Conservation (phyloP, 2,888 invertebrate species). For the Pachycephus smyrnensis region DNA sequence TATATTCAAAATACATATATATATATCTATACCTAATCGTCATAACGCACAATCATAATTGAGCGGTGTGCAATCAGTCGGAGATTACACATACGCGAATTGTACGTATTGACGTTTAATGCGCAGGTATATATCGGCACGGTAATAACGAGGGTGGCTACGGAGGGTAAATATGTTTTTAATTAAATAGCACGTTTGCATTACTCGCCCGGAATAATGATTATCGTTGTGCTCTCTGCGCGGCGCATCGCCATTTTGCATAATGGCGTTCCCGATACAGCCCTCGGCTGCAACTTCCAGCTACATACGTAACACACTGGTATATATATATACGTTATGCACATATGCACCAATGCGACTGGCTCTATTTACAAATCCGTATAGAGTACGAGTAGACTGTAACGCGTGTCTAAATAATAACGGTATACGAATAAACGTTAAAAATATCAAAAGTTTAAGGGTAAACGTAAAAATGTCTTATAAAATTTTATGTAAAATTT, state of each 20-base stretch:
- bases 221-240: neutral
- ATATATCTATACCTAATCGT: neutral
- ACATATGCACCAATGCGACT: neutral
- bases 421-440: neutral
- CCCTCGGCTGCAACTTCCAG: neutral
- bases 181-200: conserved; percentile 37
- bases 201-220: conserved; percentile 26
- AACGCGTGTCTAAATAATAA: neutral
- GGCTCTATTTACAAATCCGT: neutral
- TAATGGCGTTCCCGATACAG: neutral
- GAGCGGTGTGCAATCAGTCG: conserved; percentile 30
- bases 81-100: conserved; percentile 17
- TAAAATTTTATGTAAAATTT: neutral
- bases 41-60: conserved; percentile 26
- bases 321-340: neutral
- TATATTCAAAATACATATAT: neutral
- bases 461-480: neutral
- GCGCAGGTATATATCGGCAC: neutral
- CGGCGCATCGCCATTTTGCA: neutral
- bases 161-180: conserved; percentile 35
- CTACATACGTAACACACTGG: neutral
- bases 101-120: conserved; percentile 13
- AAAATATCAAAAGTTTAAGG: neutral
- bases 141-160: conserved; percentile 6
- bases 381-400: neutral